Percentiles rank a stretch among this genome's conserved stretches.
These are phyloP conservation scores for Cotesia chilonis DNA, from an alignment of 1,140 invertebrate species.

Conservation along the genomic window DNA sequence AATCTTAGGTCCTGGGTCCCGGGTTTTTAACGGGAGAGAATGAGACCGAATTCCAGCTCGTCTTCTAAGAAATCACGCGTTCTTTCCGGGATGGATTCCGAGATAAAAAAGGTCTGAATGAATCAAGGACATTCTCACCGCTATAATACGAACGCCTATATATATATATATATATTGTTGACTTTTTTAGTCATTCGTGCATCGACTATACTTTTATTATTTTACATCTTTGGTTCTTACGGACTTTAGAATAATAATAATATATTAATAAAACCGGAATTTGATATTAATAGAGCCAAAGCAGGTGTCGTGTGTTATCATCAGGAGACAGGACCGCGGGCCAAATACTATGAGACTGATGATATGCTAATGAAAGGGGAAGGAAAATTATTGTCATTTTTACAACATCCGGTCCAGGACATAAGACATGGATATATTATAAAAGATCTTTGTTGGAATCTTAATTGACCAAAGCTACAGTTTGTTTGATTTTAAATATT, in stretches of 20 bases:
- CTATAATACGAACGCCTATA: slow-evolving; percentile 1
- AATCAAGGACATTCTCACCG: slow-evolving; percentile 58
- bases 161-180: too few species aligned
- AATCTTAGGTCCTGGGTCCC: too few species aligned
- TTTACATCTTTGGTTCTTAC: background rate
- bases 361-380: too few species aligned
- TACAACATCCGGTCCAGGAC: too few species aligned
- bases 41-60: slow-evolving; percentile 31
- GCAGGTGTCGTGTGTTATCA: slow-evolving; percentile 18
- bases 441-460: background rate
- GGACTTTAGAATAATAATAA: background rate
- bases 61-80: slow-evolving; percentile 64
- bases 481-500: too few species aligned
- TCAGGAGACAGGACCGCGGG: background rate
- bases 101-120: slow-evolving; percentile 66
- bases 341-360: background rate
- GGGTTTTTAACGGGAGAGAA: slow-evolving; percentile 1
- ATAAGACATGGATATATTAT: too few species aligned
- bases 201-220: background rate
- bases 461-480: too few species aligned
- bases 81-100: slow-evolving; percentile 67
- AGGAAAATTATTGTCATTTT: too few species aligned
- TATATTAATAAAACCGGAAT: background rate
- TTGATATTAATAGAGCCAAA: slow-evolving; percentile 17
- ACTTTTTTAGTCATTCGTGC: too few species aligned